Base-by-base conservation (phyloP, 2,797 vertebrate genomes). In the Cyclura pinguis region DNA sequence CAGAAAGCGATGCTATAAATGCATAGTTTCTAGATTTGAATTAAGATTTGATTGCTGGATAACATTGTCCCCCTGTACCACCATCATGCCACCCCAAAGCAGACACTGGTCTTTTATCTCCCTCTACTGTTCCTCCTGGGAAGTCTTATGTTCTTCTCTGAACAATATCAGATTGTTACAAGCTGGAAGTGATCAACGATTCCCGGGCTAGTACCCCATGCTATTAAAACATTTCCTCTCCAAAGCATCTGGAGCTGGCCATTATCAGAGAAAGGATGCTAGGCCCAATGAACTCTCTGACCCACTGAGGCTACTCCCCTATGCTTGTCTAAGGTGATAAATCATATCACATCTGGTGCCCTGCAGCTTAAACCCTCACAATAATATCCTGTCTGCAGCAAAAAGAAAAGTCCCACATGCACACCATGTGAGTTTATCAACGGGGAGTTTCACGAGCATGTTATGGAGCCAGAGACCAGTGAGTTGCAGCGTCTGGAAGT, bases 161-260 rank as follows among this genome's bases (percentile, higher is more conserved):
- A 77, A 69, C 20, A 77, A 78, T 35, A 78, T 72, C 29, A 69
- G 59, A 42, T 69, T 78, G 62, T 38, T 32, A 69, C 81, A 91
- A 84, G 80, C 80, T 91, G 90, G 80, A 88, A 91, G n/a, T 78
- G 86, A 91, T 88, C 86, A 91, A 16, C 2, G 22, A 62, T 69
- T 83, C 59, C 80, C 13, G 13, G 13, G 35, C 59, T 87, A 78
- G 73, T 77, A 77, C 86, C 81, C 85, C 80, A 87, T 88, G 73
- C 81, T 57, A 57, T 84, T 84, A 77, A 88, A 88, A 87, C 73
- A 67, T 91, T 84, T 91, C 85, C 81, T n/a, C 80, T 32, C 50
- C 47, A 84, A 84, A 88, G 29, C 90, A 91, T 91, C 80, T 91
- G 86, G 85, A 91, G 83, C 72, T n/a, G 50, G 35, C 80, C 73